Evolutionary conservation across 2,797 vertebrate species (phyloP).

Genomic region (Brachyrhaphis roseni): DNA sequence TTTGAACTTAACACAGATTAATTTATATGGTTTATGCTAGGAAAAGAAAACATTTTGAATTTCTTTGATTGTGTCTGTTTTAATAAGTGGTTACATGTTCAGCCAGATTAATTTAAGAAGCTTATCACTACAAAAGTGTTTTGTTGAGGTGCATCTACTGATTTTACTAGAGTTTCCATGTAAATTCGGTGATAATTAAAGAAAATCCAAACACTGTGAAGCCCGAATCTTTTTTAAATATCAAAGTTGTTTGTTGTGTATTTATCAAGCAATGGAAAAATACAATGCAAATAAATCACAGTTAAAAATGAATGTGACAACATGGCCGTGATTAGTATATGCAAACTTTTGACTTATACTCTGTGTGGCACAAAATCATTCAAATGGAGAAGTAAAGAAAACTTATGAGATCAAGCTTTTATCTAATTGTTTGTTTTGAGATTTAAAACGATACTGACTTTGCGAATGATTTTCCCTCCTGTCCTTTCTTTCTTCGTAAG

Average conservation of each 20-base stretch:
- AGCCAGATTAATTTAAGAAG: neutral
- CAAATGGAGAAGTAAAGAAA: neutral
- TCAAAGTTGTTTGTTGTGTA: neutral
- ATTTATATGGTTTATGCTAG: neutral
- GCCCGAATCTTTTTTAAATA: neutral
- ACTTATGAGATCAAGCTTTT: slow-evolving; percentile 15
- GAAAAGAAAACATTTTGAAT: neutral
- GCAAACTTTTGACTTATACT: neutral
- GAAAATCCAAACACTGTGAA: neutral
- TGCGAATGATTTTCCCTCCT: neutral
- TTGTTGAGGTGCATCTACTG: neutral
- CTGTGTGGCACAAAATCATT: neutral
- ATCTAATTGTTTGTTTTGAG: neutral
- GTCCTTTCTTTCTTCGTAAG: neutral
- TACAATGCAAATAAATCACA: neutral
- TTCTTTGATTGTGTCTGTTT: neutral
- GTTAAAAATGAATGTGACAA: neutral
- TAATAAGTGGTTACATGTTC: neutral
- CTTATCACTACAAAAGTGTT: neutral
- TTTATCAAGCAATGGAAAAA: neutral
- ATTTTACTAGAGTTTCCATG: neutral
- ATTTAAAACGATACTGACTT: slow-evolving; percentile 9
- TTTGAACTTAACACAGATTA: neutral
- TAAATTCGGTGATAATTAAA: neutral
- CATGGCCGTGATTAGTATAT: neutral